Base-by-base conservation (phyloP, 2,888 invertebrate genomes). In the Volucella inflata region DNA sequence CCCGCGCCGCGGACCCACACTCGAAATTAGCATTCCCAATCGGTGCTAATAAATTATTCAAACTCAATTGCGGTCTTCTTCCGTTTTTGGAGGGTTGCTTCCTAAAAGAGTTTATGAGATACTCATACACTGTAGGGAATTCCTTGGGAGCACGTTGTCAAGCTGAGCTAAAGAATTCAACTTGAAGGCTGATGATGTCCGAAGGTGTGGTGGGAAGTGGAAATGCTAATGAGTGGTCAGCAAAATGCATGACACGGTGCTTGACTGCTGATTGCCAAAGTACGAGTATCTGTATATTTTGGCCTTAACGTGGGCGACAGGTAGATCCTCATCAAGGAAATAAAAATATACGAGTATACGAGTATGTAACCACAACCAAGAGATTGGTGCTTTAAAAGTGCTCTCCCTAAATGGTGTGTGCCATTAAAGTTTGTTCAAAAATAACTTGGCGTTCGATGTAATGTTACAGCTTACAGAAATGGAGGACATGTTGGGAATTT, bases 1-100 rank as follows among this genome's bases (percentile, higher is more conserved):
- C 42, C 17, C 53, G 42, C 50, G 17, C 16, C 10, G 0, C 10
- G 9, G 1, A 14, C 1, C 16, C 36, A 14, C 12, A n/a, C 12
- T 8, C 59, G 8, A 70, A 83, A 84, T 84, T 84, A 84, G 80
- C 67, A 84, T 84, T 79, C 79, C 21, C 68, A 74, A 84, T 74
- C 83, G 70, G 80, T 84, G 80, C 75, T 60, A 60, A 76, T 78
- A 81, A 85, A 78, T 85, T 87, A 85, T 85, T 87, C 87, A 87
- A 87, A 81, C 72, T 71, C 78, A 85, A 81, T 87, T 87, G 81
- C 68, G 85, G 87, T 87, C 62, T 77, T 75, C 85, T 87, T 87
- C 87, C 87, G 87, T 87, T 87, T 87, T 72, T 64, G 87, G 87
- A 67, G 59, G 65, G 55, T 48, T 48, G 53, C 36, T 76, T 42